Percentiles rank a stretch among this genome's conserved stretches.
Evolutionary conservation across 2,888 invertebrate genomes (phyloP).

Genomic region (Drosophila subquinaria): DNA sequence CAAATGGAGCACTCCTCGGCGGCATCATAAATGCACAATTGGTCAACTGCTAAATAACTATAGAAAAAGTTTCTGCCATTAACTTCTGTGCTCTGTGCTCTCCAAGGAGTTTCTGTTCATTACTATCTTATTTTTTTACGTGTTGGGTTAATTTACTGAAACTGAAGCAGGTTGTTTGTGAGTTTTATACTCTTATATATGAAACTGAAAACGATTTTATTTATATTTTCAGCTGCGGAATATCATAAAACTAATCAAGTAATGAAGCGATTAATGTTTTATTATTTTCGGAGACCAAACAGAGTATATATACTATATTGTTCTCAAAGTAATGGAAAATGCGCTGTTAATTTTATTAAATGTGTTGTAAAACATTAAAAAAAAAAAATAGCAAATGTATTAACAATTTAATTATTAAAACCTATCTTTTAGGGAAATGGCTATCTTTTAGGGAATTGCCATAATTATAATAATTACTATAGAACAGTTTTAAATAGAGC

Average conservation of each 20-base stretch:
- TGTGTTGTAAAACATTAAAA: no score
- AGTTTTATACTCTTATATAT: neutral
- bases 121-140: neutral
- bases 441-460: neutral
- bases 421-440: neutral
- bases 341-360: no score
- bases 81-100: slow-evolving; percentile 40
- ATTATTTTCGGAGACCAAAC: no score
- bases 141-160: neutral
- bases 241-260: neutral
- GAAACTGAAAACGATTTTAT: neutral
- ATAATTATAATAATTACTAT: neutral
- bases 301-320: no score
- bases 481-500: neutral
- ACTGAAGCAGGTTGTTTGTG: neutral
- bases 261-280: no score
- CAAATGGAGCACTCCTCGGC: slow-evolving; percentile 62
- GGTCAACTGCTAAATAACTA: slow-evolving; percentile 59
- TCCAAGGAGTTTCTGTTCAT: slow-evolving; percentile 40
- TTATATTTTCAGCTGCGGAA: neutral
- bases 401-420: no score
- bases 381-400: no score
- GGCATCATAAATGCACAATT: slow-evolving; percentile 51
- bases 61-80: slow-evolving; percentile 58
- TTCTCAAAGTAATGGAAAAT: no score